phyloP scores from a whole-genome alignment of 2,113 vertebrate genomes.

The Trichomycterus rosablanca region DNA sequence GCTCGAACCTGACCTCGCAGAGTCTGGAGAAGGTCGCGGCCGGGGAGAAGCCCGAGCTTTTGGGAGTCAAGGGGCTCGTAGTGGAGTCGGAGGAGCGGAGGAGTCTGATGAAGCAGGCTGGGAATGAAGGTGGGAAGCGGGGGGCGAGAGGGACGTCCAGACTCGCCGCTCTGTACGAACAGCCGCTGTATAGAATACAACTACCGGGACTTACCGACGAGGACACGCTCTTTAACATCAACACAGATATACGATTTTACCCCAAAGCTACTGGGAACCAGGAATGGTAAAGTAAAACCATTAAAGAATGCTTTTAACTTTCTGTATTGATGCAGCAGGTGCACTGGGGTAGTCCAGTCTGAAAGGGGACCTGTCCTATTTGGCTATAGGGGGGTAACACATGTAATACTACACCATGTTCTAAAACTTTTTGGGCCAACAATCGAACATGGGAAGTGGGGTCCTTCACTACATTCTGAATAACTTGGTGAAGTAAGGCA shows the following conservation, averaged over 20 bases:
- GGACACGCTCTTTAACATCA: slow-evolving; percentile 88
- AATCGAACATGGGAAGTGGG: too few species aligned
- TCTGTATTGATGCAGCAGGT: too few species aligned
- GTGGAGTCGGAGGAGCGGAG: slow-evolving; percentile 40
- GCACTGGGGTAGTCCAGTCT: too few species aligned
- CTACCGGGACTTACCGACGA: slow-evolving; percentile 73
- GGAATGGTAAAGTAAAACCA: slow-evolving; percentile 80
- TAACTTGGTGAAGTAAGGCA: too few species aligned
- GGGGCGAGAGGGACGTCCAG: slow-evolving; percentile 51
- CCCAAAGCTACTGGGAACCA: slow-evolving; percentile 76
- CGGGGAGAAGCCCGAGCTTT: slow-evolving; percentile 43
- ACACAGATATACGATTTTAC: slow-evolving; percentile 85
- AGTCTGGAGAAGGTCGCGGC: slow-evolving; percentile 75
- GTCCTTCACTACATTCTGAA: too few species aligned
- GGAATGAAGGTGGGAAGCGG: neutral
- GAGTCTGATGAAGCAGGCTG: slow-evolving; percentile 40
- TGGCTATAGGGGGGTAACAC: too few species aligned
- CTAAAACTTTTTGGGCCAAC: too few species aligned
- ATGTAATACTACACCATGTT: too few species aligned
- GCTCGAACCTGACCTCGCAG: slow-evolving; percentile 81
- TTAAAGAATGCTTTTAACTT: too few species aligned
- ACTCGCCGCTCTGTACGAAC: slow-evolving; percentile 75
- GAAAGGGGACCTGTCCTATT: too few species aligned
- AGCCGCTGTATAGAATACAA: slow-evolving; percentile 75
- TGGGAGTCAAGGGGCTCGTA: slow-evolving; percentile 38